These are phyloP conservation scores for Altica lythri DNA, from an alignment of 2,888 invertebrate genomes.

Conservation along the genomic window DNA sequence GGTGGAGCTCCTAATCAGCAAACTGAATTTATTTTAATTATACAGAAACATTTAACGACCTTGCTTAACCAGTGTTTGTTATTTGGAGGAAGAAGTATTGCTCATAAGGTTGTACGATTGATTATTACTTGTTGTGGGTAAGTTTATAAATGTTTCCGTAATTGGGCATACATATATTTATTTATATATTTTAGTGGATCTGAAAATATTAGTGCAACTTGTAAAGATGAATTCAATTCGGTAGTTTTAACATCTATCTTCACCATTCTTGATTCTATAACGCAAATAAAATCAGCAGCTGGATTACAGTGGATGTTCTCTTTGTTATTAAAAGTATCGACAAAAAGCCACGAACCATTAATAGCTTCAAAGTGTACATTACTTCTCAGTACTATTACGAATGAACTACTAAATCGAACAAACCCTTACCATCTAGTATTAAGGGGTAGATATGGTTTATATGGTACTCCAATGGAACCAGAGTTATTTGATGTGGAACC, in stretches of 20 bases:
- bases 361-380: conserved; percentile 64
- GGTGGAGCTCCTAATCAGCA: conserved; percentile 67
- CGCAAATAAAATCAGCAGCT: conserved; percentile 77
- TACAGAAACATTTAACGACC: conserved; percentile 68
- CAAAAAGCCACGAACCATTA: conserved; percentile 46
- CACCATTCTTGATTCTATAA: conserved; percentile 71
- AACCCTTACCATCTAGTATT: conserved; percentile 81
- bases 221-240: conserved; percentile 66
- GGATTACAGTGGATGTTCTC: conserved; percentile 83
- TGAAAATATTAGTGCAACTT: conserved; percentile 68
- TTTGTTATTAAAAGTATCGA: conserved; percentile 60
- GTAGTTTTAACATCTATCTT: conserved; percentile 71
- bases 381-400: conserved; percentile 70
- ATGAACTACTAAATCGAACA: conserved; percentile 70
- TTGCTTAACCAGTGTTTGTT: conserved; percentile 75
- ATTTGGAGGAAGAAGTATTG: conserved; percentile 74
- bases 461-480: conserved; percentile 87
- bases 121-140: conserved; percentile 80
- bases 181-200: conserved; percentile 73
- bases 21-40: conserved; percentile 64
- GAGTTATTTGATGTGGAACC: conserved; percentile 83
- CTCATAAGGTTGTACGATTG: conserved; percentile 83
- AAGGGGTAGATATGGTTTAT: conserved; percentile 85
- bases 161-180: too few species aligned
- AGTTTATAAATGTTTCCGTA: conserved; percentile 53